phyloP scores from a whole-genome alignment of 2,113 vertebrate genomes.

The Nyctibius bracteatus region DNA sequence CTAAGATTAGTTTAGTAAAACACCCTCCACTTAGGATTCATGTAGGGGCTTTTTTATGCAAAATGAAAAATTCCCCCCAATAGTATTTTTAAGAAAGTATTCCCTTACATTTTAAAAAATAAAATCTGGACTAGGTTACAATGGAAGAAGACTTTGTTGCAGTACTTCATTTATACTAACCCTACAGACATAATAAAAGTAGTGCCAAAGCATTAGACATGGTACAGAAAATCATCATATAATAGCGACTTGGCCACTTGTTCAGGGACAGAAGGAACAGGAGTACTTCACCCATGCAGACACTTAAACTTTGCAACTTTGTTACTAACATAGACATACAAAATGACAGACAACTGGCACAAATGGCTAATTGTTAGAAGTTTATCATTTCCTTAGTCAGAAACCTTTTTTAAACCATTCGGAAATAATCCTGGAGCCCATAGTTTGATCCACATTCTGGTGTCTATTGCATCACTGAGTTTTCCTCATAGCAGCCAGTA shows the following conservation, averaged over 20 bases:
- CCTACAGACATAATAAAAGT: conserved; percentile 70
- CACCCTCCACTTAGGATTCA: conserved; percentile 18
- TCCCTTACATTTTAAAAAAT: conserved; percentile 35
- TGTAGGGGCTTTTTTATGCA: conserved; percentile 30
- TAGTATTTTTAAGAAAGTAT: conserved; percentile 56
- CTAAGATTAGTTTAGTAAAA: conserved; percentile 30
- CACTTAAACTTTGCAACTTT: neutral
- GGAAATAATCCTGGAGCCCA: neutral
- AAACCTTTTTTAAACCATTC: neutral
- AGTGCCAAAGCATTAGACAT: conserved; percentile 58
- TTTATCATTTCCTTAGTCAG: neutral
- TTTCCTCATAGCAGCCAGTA: no score
- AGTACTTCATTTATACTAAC: conserved; percentile 63
- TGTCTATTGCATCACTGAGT: neutral
- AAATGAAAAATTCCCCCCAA: conserved; percentile 47
- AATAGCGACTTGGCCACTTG: conserved; percentile 1
- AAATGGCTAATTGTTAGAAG: conserved; percentile 11
- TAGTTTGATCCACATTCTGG: neutral
- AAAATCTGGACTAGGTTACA: conserved; percentile 10
- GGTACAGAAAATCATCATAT: conserved; percentile 40
- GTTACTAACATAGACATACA: conserved; percentile 1
- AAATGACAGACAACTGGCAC: conserved; percentile 15
- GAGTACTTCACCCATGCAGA: neutral
- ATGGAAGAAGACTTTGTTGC: conserved; percentile 61
- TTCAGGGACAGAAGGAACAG: neutral